These are phyloP conservation scores for Beris morrisii DNA, from an alignment of 2,888 invertebrate species.

Conservation along the genomic window DNA sequence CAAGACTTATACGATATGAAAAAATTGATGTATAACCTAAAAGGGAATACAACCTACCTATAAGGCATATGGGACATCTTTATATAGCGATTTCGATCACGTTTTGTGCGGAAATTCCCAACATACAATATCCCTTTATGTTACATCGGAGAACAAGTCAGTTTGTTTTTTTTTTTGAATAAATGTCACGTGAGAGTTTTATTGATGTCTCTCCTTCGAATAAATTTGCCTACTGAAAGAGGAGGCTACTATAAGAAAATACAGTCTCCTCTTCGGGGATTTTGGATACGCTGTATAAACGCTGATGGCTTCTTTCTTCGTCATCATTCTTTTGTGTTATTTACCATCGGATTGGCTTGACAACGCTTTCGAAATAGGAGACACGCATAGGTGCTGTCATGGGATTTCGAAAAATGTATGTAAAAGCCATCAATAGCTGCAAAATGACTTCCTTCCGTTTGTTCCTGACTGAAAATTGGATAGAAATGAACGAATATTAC, in stretches of 20 bases:
- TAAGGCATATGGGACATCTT: not conserved
- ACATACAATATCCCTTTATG: conserved; percentile 9
- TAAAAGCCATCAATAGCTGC: conserved; percentile 20
- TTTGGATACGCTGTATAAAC: conserved; percentile 4
- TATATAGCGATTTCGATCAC: conserved; percentile 12
- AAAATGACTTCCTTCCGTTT: conserved; percentile 29
- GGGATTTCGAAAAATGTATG: not conserved
- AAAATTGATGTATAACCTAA: no score
- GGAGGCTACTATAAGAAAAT: no score
- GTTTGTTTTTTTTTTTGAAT: conserved; percentile 21
- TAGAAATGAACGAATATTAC: conserved; percentile 21
- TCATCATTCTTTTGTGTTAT: conserved; percentile 1
- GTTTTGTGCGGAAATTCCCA: not conserved
- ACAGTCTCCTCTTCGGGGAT: not conserved
- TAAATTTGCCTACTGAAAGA: conserved; percentile 26
- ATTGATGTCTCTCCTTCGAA: conserved; percentile 23
- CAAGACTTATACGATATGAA: no score
- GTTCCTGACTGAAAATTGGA: conserved; percentile 17
- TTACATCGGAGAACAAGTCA: conserved; percentile 15
- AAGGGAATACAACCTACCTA: no score
- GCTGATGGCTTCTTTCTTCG: not conserved
- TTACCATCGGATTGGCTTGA: not conserved
- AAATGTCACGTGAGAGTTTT: conserved; percentile 30
- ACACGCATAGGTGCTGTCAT: not conserved
- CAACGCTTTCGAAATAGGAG: conserved; percentile 5